Evolutionary conservation across 2,888 invertebrate genomes (phyloP).

Genomic region (Lepidonotus clava): DNA sequence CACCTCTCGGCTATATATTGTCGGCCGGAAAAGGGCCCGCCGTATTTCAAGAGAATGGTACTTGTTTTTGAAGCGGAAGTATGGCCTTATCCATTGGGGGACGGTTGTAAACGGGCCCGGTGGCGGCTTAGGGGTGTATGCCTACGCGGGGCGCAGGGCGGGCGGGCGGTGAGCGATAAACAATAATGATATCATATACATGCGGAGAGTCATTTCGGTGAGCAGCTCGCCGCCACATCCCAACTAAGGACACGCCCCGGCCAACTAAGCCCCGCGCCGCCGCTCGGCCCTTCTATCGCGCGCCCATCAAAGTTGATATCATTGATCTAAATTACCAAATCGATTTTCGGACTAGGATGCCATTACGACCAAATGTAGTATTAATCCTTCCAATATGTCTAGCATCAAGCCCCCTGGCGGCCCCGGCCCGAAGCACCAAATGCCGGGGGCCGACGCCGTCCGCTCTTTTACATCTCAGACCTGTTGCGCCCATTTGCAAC

Average conservation of each 20-base stretch:
- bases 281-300: constrained; percentile 16
- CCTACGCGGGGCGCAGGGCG: background rate
- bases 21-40: too few species aligned
- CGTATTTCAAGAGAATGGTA: background rate
- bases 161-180: background rate
- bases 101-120: background rate
- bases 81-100: background rate
- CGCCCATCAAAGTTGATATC: constrained; percentile 51
- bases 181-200: constrained; percentile 52
- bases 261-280: constrained; percentile 13
- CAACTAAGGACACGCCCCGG: background rate
- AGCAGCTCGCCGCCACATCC: background rate
- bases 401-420: constrained; percentile 24
- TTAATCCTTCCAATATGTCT: constrained; percentile 56
- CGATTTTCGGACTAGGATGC: constrained; percentile 56
- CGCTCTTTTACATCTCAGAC: constrained; percentile 36
- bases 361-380: constrained; percentile 57
- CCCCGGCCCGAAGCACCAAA: background rate
- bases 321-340: constrained; percentile 57
- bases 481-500: constrained; percentile 39
- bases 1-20: too few species aligned
- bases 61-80: background rate
- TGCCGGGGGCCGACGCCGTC: background rate
- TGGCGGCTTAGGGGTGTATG: background rate
- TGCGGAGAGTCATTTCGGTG: constrained; percentile 28